These are phyloP conservation scores for Scophthalmus maximus DNA, from an alignment of 2,113 vertebrate genomes.

Conservation along the genomic window DNA sequence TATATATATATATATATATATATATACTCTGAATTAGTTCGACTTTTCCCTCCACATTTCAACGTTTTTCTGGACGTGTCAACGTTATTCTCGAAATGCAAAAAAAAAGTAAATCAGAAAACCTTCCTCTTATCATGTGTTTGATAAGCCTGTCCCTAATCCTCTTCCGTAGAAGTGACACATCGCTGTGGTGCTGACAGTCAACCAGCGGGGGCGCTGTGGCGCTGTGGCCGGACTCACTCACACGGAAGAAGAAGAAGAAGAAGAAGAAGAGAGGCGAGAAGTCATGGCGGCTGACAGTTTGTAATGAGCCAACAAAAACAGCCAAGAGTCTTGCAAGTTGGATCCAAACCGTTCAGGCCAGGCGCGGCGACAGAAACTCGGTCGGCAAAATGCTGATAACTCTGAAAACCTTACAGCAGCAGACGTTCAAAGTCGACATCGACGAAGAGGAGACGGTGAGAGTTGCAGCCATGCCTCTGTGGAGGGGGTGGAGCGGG, in stretches of 20 bases:
- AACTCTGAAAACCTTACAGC: constrained; percentile 94
- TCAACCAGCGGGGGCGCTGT: constrained; percentile 22
- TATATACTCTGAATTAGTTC: too few relatives aligned
- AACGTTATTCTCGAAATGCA: too few relatives aligned
- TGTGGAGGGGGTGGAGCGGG: constrained; percentile 57
- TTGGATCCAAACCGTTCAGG: constrained; percentile 33
- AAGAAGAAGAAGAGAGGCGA: constrained; percentile 73
- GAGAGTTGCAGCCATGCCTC: constrained; percentile 46
- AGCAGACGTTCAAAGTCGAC: constrained; percentile 94
- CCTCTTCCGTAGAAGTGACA: too few relatives aligned
- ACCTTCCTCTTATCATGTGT: too few relatives aligned
- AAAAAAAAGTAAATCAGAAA: background rate
- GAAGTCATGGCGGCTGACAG: constrained; percentile 83
- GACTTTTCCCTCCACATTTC: too few relatives aligned
- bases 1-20: too few relatives aligned
- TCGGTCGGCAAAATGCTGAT: constrained; percentile 87
- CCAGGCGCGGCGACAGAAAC: background rate
- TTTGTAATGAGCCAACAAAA: constrained; percentile 82
- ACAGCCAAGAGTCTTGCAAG: constrained; percentile 63
- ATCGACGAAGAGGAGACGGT: constrained; percentile 90
- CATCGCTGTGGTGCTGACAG: background rate
- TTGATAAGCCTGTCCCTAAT: too few relatives aligned
- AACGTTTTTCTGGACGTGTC: too few relatives aligned
- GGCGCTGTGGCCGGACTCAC: accelerated
- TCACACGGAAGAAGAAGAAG: too few relatives aligned